phyloP scores from a whole-genome alignment of 1,140 invertebrate genomes.

The Hormaphis cornu region DNA sequence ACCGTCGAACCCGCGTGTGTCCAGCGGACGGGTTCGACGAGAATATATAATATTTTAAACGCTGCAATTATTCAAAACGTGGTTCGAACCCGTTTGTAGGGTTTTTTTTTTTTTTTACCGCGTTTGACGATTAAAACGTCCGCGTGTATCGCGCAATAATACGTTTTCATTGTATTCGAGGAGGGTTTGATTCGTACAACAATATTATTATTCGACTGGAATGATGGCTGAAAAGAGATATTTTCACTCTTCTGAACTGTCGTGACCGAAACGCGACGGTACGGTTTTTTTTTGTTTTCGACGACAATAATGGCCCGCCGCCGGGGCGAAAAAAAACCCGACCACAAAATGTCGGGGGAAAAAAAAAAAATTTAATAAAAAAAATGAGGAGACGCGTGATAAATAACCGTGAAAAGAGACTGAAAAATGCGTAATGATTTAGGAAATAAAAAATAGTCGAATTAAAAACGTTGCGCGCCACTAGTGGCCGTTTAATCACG shows the following conservation, averaged over 20 bases:
- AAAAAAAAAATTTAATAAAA: slow-evolving; percentile 5
- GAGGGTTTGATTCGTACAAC: slow-evolving; percentile 10
- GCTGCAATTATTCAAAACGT: no score
- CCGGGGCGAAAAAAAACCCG: background rate
- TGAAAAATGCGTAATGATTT: background rate
- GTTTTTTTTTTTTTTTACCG: no score
- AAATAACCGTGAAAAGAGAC: slow-evolving; percentile 13
- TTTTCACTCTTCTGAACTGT: slow-evolving; percentile 16
- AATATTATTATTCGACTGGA: no score
- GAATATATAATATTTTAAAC: no score
- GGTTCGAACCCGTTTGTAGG: no score
- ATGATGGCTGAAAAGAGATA: background rate
- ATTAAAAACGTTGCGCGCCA: background rate
- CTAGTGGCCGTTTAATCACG: slow-evolving; percentile 17
- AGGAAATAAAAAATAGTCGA: background rate
- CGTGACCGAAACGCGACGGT: slow-evolving; percentile 10
- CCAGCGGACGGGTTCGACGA: no score
- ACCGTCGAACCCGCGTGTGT: no score
- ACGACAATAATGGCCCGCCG: background rate
- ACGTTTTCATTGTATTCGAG: background rate
- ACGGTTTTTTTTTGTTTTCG: slow-evolving; percentile 14
- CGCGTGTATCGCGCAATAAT: background rate
- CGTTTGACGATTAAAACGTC: background rate
- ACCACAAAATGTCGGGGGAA: no score
- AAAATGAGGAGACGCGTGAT: no score